Evolutionary conservation across 1,140 invertebrate genomes (phyloP), one percentile per base, ranked within the genome.

Genomic region (Drosophila willistoni): DNA sequence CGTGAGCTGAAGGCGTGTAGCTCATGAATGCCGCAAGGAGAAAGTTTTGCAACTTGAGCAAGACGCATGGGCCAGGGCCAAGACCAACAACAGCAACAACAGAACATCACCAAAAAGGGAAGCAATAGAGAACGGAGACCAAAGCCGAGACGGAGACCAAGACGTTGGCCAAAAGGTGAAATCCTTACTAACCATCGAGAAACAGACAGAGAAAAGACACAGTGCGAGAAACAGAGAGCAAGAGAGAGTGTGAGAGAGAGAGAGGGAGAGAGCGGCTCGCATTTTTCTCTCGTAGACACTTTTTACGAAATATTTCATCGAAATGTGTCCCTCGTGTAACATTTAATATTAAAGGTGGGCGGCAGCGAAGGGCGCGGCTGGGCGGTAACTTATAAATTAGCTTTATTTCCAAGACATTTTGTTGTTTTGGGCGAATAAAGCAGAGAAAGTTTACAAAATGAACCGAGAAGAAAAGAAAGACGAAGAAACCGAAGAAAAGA

Each of bases 261-360:
- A 54, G 7, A 22, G 36, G 14, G 70, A 29, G 62, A 47, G 34
- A 39, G 54, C 34, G 73, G 14, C 73, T 69, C 75, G 72, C 77
- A 82, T 81, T 89, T 91, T 90, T 85, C 73, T 77, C 75, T 77
- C 71, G 83, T 91, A 91, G 90, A 91, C 90, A 91, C 83, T 91
- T 91, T 91, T 91, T 87, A 90, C 84, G 87, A 90, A 91, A 92
- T 92, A 92, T 91, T 91, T 92, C 90, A 92, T 92, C 91, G 85
- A 91, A 92, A 92, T 92, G 91, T 92, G 90, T 92, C 91, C 89
- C 91, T 90, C 68, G 90, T 79, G 91, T 91, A 92, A 91, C 91
- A 92, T 91, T 91, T 92, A 91, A 91, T 90, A 90, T 90, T 86
- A 90, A 82, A 87, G 84, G 81, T 85, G 89, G 89, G 81, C 73